Evolutionary conservation across 2,888 invertebrate species (phyloP).

Genomic region (Criorhina ranunculi): DNA sequence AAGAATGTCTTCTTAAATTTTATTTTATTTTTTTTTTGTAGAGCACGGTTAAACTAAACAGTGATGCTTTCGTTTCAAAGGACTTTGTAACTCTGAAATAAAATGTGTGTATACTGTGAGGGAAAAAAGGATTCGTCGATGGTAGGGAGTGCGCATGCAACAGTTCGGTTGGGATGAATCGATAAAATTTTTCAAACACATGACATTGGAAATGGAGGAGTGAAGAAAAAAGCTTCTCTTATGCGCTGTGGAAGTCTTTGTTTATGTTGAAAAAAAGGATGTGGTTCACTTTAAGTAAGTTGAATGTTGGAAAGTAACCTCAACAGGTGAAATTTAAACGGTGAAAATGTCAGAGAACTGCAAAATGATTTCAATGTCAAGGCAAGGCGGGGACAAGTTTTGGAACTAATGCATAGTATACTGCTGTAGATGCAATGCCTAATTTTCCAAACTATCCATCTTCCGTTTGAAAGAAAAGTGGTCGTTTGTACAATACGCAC

Average conservation of each 20-base stretch:
- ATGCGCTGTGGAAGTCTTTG: background rate
- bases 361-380: slow-evolving; percentile 9
- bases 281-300: background rate
- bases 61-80: slow-evolving; percentile 54
- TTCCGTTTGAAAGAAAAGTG: no score
- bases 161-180: slow-evolving; percentile 64
- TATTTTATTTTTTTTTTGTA: slow-evolving; percentile 1
- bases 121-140: slow-evolving; percentile 33
- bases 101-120: slow-evolving; percentile 66
- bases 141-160: slow-evolving; percentile 70
- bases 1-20: background rate
- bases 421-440: no score
- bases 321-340: slow-evolving; percentile 31
- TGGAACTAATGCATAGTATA: no score
- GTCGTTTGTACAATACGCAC: no score
- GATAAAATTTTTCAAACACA: slow-evolving; percentile 54
- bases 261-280: background rate
- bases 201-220: slow-evolving; percentile 49
- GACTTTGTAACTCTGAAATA: slow-evolving; percentile 66
- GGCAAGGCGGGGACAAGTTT: background rate
- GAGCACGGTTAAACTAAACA: slow-evolving; percentile 35
- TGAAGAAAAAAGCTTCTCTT: background rate
- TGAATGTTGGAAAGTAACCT: background rate
- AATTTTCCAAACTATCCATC: no score
- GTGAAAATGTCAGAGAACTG: background rate